phyloP scores from a whole-genome alignment of 1,140 invertebrate genomes.

The Atopsyche davidsoni region DNA sequence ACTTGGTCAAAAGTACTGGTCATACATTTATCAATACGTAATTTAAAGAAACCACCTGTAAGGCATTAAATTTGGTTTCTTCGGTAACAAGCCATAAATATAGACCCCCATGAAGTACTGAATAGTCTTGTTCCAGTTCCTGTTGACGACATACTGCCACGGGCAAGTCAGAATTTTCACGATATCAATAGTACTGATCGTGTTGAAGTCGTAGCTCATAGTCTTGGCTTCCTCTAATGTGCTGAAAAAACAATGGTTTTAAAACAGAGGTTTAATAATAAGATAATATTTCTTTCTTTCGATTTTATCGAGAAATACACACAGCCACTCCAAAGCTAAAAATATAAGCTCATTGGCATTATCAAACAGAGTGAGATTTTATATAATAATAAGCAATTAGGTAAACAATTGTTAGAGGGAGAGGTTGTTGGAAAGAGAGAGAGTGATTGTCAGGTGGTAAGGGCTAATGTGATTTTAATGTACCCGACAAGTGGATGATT shows the following conservation, averaged over 20 bases:
- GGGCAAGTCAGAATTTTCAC: not conserved
- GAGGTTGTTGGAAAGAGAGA: no score
- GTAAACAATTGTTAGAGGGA: no score
- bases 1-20: not conserved
- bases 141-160: constrained; percentile 3
- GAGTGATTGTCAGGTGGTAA: no score
- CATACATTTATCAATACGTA: constrained; percentile 5
- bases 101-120: constrained; percentile 14
- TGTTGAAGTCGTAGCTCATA: constrained; percentile 18
- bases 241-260: constrained; percentile 15
- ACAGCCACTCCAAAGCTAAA: constrained; percentile 12
- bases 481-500: no score
- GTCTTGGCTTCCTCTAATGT: constrained; percentile 13
- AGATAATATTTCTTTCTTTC: constrained; percentile 8
- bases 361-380: no score
- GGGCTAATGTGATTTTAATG: no score
- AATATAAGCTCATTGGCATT: no score
- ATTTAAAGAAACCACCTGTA: no score
- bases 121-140: constrained; percentile 7
- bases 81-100: constrained; percentile 1
- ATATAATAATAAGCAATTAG: no score
- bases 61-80: not conserved
- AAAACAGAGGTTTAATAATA: no score
- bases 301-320: constrained; percentile 19
- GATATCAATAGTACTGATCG: constrained; percentile 14